Evolutionary conservation across 1,140 invertebrate genomes (phyloP), one percentile per base, ranked within the genome.

Genomic region (Cydia pomonella): DNA sequence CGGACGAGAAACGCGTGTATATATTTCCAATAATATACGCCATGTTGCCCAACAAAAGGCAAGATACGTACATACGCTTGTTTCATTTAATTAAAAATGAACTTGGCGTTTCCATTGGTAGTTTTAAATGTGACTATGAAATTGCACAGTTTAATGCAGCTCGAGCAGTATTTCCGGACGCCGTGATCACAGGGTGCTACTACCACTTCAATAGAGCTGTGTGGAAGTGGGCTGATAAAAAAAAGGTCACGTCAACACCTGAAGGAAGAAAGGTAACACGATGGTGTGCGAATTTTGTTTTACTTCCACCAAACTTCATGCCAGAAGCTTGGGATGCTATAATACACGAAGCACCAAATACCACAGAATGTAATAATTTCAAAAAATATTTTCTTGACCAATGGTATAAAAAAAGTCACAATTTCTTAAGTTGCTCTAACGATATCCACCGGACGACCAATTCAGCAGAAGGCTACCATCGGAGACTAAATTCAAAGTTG

Each of bases 121-220:
- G 18, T 21, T 53, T 73, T 59, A 73, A 73, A 59, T 59, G 47
- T 73, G 72, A 73, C 53, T 73, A 73, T 27, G 72, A 73, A 73
- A 59, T 73, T 29, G 72, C 29, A 21, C 47, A 27, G 21, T 53
- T 73, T 50, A 59, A 73, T 59, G 72, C 47, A n/a, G 41, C 50
- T 53, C 47, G 27, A 50, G n/a, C 16, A 25, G 44, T 73, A 59
- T 73, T 47, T 73, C 38, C 27, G 25, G 27, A 50, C 16, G 44
- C 50, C 21, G 25, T 25, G 21, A 38, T 73, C 21, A 59, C 72
- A 59, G 72, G 72, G 72, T 73, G 72, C 41, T 73, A 73, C 47
- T 47, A 73, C 16, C 72, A 73, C 27, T 73, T 59, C 18, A 59
- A 59, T 29, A 59, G n/a, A 73, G 47, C 72, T n/a, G 50, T 73